A percentile compares a stretch with the other conserved stretches of the same genome.
Evolutionary conservation across 35 echinoderm and acorn worm species (phyloP).

Genomic region (Heliocidaris erythrogramma): DNA sequence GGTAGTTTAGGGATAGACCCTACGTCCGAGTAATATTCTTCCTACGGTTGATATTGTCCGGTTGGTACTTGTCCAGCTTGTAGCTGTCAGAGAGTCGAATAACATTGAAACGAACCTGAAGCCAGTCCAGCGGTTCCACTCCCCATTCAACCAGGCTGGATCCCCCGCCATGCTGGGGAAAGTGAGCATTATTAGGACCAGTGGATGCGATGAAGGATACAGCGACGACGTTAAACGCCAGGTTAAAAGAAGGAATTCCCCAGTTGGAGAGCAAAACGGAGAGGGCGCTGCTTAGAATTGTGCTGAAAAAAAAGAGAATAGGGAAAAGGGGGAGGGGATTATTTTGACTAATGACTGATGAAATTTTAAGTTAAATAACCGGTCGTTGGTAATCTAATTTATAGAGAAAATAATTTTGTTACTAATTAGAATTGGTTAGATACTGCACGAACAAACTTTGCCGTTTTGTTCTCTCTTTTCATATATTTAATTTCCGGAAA

Average conservation of each 20-base stretch:
- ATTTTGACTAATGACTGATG: background rate
- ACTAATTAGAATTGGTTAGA: too few relatives aligned
- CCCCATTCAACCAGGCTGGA: background rate
- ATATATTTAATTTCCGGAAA: too few relatives aligned
- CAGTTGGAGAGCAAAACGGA: constrained; percentile 48
- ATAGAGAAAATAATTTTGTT: too few relatives aligned
- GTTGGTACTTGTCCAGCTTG: too few relatives aligned
- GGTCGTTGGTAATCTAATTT: too few relatives aligned
- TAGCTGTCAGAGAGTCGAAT: too few relatives aligned
- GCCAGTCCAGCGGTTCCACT: constrained; percentile 57
- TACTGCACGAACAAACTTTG: too few relatives aligned
- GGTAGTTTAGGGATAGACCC: too few relatives aligned
- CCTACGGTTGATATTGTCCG: too few relatives aligned
- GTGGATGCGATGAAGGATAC: constrained; percentile 61
- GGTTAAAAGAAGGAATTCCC: constrained; percentile 63
- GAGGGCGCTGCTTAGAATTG: constrained; percentile 60
- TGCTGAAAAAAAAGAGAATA: constrained; percentile 31
- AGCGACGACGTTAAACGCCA: constrained; percentile 65
- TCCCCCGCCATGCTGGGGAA: background rate
- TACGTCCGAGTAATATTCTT: too few relatives aligned
- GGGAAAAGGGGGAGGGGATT: background rate
- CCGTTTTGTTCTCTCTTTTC: too few relatives aligned
- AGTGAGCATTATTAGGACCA: constrained; percentile 40
- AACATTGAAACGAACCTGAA: constrained; percentile 35
- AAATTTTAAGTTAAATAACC: too few relatives aligned